Evolutionary conservation across 2,113 vertebrate genomes (phyloP).

Genomic region (Ictalurus furcatus): DNA sequence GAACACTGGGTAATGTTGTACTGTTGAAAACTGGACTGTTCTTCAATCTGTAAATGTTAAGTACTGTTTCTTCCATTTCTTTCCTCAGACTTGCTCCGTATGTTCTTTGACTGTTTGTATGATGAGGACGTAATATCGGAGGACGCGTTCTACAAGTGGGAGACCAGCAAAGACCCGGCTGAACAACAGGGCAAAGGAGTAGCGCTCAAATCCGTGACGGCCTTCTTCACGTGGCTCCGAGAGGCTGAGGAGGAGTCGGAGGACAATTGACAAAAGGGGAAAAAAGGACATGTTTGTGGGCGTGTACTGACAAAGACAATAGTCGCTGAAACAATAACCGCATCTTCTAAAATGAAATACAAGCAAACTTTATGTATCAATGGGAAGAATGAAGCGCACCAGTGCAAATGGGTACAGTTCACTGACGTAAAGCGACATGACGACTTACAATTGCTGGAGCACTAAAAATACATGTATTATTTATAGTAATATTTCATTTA

Average conservation of each 20-base stretch:
- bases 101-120: constrained; percentile 98
- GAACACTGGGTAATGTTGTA: background rate
- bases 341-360: constrained; percentile 63
- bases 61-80: too few species aligned
- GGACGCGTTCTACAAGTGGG: constrained; percentile 98
- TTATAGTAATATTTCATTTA: constrained; percentile 99
- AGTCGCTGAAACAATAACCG: constrained; percentile 74
- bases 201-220: constrained; percentile 94
- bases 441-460: constrained; percentile 82
- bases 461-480: constrained; percentile 93
- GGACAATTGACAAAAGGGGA: constrained; percentile 84
- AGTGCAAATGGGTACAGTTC: constrained; percentile 80
- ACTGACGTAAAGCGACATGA: constrained; percentile 72
- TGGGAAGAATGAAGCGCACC: constrained; percentile 69
- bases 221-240: constrained; percentile 96
- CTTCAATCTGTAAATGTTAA: background rate
- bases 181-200: constrained; percentile 95
- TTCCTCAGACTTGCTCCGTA: constrained; percentile 86
- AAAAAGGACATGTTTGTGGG: constrained; percentile 74
- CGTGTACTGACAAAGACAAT: constrained; percentile 84
- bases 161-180: constrained; percentile 91
- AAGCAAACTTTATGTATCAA: constrained; percentile 66
- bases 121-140: constrained; percentile 98
- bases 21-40: background rate
- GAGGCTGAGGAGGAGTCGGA: constrained; percentile 99